Conservation (phyloP, 1,140 invertebrate genomes). For the Schlechtendalia chinensis region DNA sequence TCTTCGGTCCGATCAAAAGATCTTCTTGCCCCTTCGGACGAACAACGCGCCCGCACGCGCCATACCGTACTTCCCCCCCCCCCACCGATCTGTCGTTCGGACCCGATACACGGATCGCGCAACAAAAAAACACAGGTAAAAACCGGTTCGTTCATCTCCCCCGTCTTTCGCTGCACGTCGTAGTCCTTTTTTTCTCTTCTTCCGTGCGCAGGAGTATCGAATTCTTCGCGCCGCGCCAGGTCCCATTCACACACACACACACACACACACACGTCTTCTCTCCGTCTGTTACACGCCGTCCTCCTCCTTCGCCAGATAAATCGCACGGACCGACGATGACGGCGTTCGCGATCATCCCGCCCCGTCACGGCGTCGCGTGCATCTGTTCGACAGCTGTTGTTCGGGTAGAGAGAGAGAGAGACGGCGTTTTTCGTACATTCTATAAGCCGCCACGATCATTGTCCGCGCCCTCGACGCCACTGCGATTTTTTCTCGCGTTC, state of each 20-base stretch:
- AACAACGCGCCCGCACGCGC: too few relatives aligned
- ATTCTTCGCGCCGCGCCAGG: not conserved
- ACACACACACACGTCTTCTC: too few relatives aligned
- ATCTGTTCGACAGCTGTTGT: constrained; percentile 48
- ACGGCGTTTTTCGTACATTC: too few relatives aligned
- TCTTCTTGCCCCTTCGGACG: not conserved
- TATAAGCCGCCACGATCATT: not conserved
- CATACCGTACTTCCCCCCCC: too few relatives aligned
- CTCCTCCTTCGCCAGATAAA: constrained; percentile 11
- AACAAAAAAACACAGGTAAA: constrained; percentile 19
- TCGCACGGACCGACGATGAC: not conserved
- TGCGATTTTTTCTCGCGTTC: too few relatives aligned
- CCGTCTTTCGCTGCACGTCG: not conserved
- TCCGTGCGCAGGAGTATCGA: too few relatives aligned
- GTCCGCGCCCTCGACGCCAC: not conserved
- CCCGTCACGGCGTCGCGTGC: constrained; percentile 17
- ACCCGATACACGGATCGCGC: too few relatives aligned
- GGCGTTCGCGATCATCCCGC: not conserved
- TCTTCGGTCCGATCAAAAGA: not conserved
- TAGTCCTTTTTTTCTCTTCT: too few relatives aligned
- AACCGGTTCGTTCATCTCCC: constrained; percentile 10
- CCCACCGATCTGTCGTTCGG: too few relatives aligned
- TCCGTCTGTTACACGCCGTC: too few relatives aligned
- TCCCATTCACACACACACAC: too few relatives aligned
- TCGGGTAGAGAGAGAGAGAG: too few relatives aligned